Conservation (phyloP, 2,797 vertebrate species). For the Eremophila alpestris region DNA sequence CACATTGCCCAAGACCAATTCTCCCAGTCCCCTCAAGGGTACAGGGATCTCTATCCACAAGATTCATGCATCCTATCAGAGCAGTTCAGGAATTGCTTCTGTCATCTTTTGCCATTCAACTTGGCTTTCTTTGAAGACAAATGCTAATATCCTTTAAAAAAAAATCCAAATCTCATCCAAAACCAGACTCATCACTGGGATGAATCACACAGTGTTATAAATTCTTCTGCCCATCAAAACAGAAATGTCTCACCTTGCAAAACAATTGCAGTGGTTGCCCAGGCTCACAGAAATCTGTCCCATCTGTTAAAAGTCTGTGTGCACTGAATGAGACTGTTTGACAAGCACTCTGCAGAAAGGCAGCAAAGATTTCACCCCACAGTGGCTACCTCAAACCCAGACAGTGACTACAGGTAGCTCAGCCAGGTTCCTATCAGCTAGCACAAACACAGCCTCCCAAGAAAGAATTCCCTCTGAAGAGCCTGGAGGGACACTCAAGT, state of each 20-base stretch:
- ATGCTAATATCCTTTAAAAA: background rate
- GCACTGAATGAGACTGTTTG: background rate
- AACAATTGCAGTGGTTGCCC: background rate
- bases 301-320: background rate
- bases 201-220: background rate
- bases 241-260: background rate
- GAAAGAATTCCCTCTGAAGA: background rate
- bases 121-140: background rate
- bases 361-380: background rate
- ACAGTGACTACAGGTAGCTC: background rate
- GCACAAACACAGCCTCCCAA: background rate
- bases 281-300: background rate
- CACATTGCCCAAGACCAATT: rapidly evolving
- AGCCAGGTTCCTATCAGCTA: background rate
- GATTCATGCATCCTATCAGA: background rate
- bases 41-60: background rate
- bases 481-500: background rate
- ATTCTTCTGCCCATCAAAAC: background rate
- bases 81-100: background rate
- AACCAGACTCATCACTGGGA: background rate
- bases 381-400: background rate
- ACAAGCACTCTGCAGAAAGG: background rate
- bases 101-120: background rate
- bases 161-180: background rate
- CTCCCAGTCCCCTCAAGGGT: background rate